Evolutionary conservation across 2,888 invertebrate species (phyloP), one percentile per base, ranked within the genome.

Genomic region (Polietes domitor): DNA sequence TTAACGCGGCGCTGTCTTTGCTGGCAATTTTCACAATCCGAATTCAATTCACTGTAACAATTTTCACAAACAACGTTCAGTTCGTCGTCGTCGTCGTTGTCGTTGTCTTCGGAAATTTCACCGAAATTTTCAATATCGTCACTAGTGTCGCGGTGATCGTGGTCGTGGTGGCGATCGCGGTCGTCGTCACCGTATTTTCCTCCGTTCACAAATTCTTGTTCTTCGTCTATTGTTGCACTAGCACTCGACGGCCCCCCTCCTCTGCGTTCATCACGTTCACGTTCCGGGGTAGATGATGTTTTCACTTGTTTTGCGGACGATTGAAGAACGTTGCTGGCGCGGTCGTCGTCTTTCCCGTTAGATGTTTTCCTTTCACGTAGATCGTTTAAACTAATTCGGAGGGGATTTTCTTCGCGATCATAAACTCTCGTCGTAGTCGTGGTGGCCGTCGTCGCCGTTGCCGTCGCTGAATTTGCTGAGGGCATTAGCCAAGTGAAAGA

Each of bases 401-500:
- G 47, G 5, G 47, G 50, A 76, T 78, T 75, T 78, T 77, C 77
- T 24, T 61, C 32, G 37, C 77, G 55, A 26, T 72, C 72, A 55
- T 65, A 80, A 84, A 58, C 61, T 75, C 65, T 78, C 43, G 71
- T 43, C 37, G 12, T 37, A 7, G 37, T 37, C 12, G 37, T 37
- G 12, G 21, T 70, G 41, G 58, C 28, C 65, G 32, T 76, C n/a
- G 79, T 26, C 55, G 77, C 1, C 37, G 65, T n/a, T 21, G n/a
- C n/a, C n/a, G n/a, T n/a, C n/a, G n/a, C n/a, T n/a, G n/a, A n/a
- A n/a, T n/a, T 7, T 24, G 43, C 6, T 21, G 50, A 41, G 75
- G 82, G 77, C 78, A 81, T 84, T 85, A 90, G 88, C 91, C 91
- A 91, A 87, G 91, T 90, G 87, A 91, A 91, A 82, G 91, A 88